phyloP scores from a whole-genome alignment of 2,888 invertebrate genomes.

The Nebria brevicollis region DNA sequence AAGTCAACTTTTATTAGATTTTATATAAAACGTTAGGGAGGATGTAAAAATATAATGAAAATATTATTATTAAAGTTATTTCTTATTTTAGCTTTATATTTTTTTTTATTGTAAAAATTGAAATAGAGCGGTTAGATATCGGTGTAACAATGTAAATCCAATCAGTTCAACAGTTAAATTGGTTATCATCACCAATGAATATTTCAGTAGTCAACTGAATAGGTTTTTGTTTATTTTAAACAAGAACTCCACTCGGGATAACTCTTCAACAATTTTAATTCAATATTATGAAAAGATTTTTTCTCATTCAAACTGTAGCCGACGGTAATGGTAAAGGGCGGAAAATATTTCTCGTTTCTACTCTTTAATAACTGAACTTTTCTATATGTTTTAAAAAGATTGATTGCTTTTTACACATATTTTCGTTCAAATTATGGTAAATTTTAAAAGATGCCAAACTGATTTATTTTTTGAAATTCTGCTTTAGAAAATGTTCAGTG shows the following conservation, averaged over 20 bases:
- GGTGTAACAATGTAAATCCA: slow-evolving; percentile 11
- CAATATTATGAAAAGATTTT: not conserved
- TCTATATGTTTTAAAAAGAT: not conserved
- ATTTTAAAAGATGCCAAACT: not conserved
- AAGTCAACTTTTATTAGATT: too few species aligned
- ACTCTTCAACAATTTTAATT: not conserved
- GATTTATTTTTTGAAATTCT: not conserved
- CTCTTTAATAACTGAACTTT: not conserved
- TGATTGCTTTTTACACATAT: not conserved
- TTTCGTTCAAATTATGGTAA: not conserved
- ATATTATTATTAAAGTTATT: too few species aligned
- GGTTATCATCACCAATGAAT: slow-evolving; percentile 1
- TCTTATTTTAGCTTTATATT: too few species aligned
- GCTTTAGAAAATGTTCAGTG: not conserved
- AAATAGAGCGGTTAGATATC: not conserved
- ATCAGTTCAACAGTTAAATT: not conserved
- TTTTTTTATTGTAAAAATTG: too few species aligned
- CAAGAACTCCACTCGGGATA: not conserved
- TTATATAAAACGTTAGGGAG: too few species aligned
- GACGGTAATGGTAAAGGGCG: not conserved
- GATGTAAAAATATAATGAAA: too few species aligned
- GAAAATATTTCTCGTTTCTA: not conserved
- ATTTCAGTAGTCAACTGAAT: not conserved
- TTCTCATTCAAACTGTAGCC: not conserved
- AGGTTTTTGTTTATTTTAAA: slow-evolving; percentile 5